Evolutionary conservation across 2,888 invertebrate genomes (phyloP), one percentile per base, ranked within the genome.

Genomic region (Drosophila recens): DNA sequence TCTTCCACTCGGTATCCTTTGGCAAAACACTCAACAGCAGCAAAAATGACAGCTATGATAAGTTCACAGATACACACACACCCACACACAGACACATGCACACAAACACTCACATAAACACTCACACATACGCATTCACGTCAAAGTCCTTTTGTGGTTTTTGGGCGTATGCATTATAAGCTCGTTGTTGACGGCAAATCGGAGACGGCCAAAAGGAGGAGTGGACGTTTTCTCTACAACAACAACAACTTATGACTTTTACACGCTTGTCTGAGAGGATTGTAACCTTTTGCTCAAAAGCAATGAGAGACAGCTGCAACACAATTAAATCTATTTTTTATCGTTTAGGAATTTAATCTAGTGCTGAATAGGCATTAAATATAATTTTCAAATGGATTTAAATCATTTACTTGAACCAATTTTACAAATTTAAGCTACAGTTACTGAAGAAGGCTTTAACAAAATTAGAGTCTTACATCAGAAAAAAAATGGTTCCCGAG

Each of bases 21-120:
- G 49, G 43, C 64, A 51, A 54, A 62, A 62, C 61, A 68, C 61
- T 64, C 72, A 30, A 23, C 43, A 63, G 38, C 61, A 64, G 30
- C 53, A 63, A 63, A 46, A 57, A 48, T 74, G 52, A 53, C 66
- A 77, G 61, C 59, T 49, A 45, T 65, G 48, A 66, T 64, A 62
- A 15, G 45, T 38, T 30, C 48, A 23, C 15, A 46, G 45, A 63
- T 13, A 46, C 27, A 42, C 45, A 53, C 61, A 33, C 15, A 48
- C 13, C 23, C 61, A 33, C 15, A 43, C 27, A 42, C 45, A 53
- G 48, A 33, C 15, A 27, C 62, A 46, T 40, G 40, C 36, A 30
- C 13, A 30, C 11, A 53, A 2, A n/a, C 15, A 11, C 17, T 30
- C 9, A 38, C 43, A 34, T 38, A 43, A 49, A 40, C n/a, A 51